These are phyloP conservation scores for Eufriesea mexicana DNA, from an alignment of 1,140 invertebrate species.

Conservation along the genomic window DNA sequence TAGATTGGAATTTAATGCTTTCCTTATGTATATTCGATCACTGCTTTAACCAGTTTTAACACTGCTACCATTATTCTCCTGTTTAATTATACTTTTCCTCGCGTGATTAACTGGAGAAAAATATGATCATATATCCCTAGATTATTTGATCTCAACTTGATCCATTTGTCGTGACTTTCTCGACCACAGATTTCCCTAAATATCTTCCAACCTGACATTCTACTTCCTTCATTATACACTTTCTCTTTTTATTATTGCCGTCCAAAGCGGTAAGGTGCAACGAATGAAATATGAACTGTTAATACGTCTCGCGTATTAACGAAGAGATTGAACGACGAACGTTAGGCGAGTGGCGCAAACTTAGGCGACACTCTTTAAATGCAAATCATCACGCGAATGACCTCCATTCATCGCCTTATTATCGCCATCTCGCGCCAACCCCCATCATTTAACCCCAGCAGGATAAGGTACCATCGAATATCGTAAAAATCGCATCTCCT, in stretches of 20 bases:
- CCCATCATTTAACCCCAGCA: background rate
- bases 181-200: no score
- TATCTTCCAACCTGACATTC: background rate
- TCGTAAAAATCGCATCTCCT: constrained; percentile 34
- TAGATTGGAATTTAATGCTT: no score
- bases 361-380: constrained; percentile 31
- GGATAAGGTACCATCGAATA: background rate
- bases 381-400: constrained; percentile 29
- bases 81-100: no score
- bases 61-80: no score
- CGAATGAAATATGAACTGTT: constrained; percentile 7
- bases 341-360: constrained; percentile 3
- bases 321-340: constrained; percentile 3
- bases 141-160: no score
- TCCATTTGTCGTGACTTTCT: no score
- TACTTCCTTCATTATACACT: background rate
- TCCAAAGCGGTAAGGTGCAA: background rate
- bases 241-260: background rate
- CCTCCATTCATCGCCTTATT: constrained; percentile 20
- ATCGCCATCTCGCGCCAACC: background rate
- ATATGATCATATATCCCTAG: no score
- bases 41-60: no score
- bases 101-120: no score
- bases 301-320: background rate
- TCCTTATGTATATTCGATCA: no score